Evolutionary conservation across 2,888 invertebrate genomes (phyloP).

Genomic region (Orthosia cruda): DNA sequence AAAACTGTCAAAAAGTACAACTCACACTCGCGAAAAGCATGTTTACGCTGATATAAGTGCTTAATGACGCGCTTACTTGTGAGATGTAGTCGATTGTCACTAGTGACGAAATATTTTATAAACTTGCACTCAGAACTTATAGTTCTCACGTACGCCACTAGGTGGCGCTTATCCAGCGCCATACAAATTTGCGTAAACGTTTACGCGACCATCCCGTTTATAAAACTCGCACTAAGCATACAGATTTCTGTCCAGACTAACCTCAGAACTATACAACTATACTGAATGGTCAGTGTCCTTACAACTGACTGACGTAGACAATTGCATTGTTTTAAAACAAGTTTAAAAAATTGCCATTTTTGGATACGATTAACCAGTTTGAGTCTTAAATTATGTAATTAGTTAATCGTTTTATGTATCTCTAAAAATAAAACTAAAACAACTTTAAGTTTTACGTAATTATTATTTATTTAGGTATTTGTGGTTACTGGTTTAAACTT

Average conservation of each 20-base stretch:
- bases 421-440: background rate
- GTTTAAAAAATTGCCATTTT: background rate
- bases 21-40: no score
- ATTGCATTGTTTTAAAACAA: constrained; percentile 12
- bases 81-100: no score
- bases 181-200: no score
- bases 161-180: no score
- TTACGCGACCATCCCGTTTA: no score
- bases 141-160: no score
- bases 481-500: background rate
- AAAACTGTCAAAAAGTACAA: no score
- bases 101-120: no score
- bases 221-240: no score
- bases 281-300: constrained; percentile 39
- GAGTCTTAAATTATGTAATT: background rate
- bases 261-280: constrained; percentile 37
- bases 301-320: constrained; percentile 15
- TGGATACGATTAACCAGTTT: background rate
- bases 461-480: background rate
- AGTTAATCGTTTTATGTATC: background rate
- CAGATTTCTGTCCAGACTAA: constrained; percentile 26
- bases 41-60: no score
- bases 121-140: no score
- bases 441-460: background rate
- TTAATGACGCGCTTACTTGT: no score